These are phyloP conservation scores for Turritopsis dohrnii DNA, from an alignment of 30 jellyfish, hydroid and myxozoan genomes.

Conservation along the genomic window DNA sequence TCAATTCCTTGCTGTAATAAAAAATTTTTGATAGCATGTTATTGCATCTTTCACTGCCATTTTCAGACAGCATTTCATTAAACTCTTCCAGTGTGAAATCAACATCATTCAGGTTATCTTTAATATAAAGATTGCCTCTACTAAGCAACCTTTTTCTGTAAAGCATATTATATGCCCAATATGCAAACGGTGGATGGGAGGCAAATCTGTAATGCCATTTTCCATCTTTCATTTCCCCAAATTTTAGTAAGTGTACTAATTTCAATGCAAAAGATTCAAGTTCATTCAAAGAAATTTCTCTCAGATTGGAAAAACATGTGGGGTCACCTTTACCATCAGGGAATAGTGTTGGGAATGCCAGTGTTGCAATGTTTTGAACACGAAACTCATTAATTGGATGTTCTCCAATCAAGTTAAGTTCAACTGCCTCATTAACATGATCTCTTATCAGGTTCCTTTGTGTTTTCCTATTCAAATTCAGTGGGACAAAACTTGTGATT, in stretches of 20 bases:
- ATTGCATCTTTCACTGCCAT: not conserved
- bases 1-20: constrained; percentile 29
- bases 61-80: constrained; percentile 39
- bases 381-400: constrained; percentile 37
- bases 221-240: constrained; percentile 29
- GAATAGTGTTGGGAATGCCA: constrained; percentile 39
- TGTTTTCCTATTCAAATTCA: no score
- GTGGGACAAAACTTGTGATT: no score
- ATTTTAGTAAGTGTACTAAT: constrained; percentile 35
- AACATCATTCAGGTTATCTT: no score
- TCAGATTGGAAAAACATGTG: constrained; percentile 9
- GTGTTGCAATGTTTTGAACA: constrained; percentile 27
- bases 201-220: constrained; percentile 42
- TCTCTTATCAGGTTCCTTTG: no score
- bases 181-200: constrained; percentile 47
- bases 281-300: constrained; percentile 26
- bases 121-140: constrained; percentile 34
- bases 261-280: constrained; percentile 35
- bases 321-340: constrained; percentile 47
- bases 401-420: not conserved
- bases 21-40: constrained; percentile 23
- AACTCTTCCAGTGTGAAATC: constrained; percentile 29
- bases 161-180: no score
- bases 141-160: constrained; percentile 42
- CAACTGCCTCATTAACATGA: constrained; percentile 16